Conservation (phyloP, 2,797 vertebrate genomes). For the Galaxias olidus region DNA sequence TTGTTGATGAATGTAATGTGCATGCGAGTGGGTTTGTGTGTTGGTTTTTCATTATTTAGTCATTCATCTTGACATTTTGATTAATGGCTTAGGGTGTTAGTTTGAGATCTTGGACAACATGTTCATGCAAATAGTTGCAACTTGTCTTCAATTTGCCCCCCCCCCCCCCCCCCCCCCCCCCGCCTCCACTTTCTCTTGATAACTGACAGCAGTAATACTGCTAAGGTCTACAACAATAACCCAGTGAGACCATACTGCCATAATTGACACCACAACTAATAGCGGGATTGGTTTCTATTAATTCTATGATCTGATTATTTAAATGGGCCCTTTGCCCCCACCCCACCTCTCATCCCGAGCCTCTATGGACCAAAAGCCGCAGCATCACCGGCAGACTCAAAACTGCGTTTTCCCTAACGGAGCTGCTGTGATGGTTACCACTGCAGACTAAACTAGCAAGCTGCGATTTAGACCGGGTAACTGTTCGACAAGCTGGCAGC, state of each 20-base stretch:
- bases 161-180: no score
- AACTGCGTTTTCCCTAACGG: slow-evolving; percentile 64
- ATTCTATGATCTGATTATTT: slow-evolving; percentile 1
- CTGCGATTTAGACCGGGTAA: slow-evolving; percentile 12
- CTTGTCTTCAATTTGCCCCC: no score
- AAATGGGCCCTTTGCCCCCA: slow-evolving; percentile 11
- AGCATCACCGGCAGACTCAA: slow-evolving; percentile 61
- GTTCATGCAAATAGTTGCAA: no score
- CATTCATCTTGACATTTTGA: no score
- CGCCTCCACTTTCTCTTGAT: no score
- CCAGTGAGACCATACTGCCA: neutral
- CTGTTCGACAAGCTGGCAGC: slow-evolving; percentile 10
- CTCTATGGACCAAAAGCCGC: slow-evolving; percentile 59
- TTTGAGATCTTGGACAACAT: no score
- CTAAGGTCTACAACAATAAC: no score
- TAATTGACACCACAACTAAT: neutral
- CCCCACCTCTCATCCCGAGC: slow-evolving; percentile 64
- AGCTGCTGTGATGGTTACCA: slow-evolving; percentile 19
- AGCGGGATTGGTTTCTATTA: neutral
- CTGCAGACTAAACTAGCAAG: slow-evolving; percentile 10
- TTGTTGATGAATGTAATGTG: neutral
- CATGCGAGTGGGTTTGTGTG: neutral
- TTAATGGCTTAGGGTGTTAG: neutral
- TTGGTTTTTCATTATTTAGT: neutral
- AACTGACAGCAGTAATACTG: neutral